Conservation (phyloP, 2,797 vertebrate species). For the Cuniculus paca region DNA sequence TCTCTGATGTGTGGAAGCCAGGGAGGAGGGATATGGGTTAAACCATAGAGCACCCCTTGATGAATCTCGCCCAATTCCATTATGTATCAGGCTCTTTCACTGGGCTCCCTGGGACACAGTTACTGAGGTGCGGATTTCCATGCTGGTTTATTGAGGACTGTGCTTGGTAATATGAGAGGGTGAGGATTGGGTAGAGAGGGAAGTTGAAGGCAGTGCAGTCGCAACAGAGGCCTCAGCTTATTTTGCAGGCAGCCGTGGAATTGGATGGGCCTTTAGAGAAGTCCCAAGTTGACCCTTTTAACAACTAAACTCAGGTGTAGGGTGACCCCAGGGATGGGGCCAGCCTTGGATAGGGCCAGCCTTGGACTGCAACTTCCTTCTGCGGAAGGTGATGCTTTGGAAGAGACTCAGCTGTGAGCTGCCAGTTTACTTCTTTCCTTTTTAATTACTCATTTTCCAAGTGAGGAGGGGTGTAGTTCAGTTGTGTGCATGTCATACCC, state of each 20-base stretch:
- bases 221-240: not conserved
- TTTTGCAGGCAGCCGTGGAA: not conserved
- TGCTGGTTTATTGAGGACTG: not conserved
- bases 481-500: not conserved
- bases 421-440: not conserved
- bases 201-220: not conserved
- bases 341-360: not conserved
- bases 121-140: not conserved
- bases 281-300: not conserved
- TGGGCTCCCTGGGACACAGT: not conserved
- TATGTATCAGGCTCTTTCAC: not conserved
- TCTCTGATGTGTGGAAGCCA: not conserved
- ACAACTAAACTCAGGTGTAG: not conserved
- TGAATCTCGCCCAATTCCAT: not conserved
- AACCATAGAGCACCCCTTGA: not conserved
- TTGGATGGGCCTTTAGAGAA: not conserved
- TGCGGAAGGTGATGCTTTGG: not conserved
- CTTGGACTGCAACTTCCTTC: not conserved
- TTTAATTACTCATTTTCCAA: slow-evolving; percentile 2
- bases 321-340: too few relatives aligned
- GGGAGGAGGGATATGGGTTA: not conserved
- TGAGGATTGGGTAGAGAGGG: not conserved
- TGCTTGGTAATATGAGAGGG: not conserved
- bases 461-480: not conserved
- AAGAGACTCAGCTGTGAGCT: not conserved